phyloP scores from a whole-genome alignment of 2,888 invertebrate species.

The Clepsis dumicolana region DNA sequence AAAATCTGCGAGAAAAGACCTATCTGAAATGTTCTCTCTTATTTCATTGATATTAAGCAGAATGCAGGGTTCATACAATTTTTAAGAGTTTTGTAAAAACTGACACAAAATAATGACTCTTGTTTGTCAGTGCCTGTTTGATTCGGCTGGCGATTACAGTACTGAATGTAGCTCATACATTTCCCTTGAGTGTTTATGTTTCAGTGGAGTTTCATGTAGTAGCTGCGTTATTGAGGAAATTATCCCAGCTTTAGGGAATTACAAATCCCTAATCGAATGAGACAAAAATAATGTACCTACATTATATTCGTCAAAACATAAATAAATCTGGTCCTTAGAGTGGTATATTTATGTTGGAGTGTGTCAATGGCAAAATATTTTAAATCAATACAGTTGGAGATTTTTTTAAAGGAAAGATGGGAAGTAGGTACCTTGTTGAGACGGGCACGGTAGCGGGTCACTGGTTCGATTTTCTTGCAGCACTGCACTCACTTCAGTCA shows the following conservation, averaged over 20 bases:
- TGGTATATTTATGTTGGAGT: no score
- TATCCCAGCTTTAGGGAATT: constrained; percentile 20
- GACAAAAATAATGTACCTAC: not conserved
- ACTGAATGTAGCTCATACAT: constrained; percentile 1
- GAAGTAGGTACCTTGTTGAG: no score
- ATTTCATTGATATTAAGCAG: no score
- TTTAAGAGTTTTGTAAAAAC: not conserved
- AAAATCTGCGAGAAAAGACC: no score
- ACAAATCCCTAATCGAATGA: constrained; percentile 19
- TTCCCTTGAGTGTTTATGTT: constrained; percentile 12
- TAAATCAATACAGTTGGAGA: no score
- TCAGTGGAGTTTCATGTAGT: no score
- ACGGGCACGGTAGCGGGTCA: no score
- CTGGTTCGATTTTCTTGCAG: no score
- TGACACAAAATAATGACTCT: not conserved
- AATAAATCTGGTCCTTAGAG: not conserved
- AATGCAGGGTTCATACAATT: not conserved
- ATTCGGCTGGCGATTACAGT: not conserved
- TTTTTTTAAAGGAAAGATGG: no score
- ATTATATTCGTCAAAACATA: not conserved
- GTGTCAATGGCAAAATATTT: not conserved
- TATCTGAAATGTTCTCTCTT: no score
- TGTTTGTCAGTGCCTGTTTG: not conserved
- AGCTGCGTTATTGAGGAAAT: constrained; percentile 17
- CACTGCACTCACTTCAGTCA: no score